These are phyloP conservation scores for Sciurus vulgaris DNA, from an alignment of 2,797 vertebrate genomes.

Conservation along the genomic window DNA sequence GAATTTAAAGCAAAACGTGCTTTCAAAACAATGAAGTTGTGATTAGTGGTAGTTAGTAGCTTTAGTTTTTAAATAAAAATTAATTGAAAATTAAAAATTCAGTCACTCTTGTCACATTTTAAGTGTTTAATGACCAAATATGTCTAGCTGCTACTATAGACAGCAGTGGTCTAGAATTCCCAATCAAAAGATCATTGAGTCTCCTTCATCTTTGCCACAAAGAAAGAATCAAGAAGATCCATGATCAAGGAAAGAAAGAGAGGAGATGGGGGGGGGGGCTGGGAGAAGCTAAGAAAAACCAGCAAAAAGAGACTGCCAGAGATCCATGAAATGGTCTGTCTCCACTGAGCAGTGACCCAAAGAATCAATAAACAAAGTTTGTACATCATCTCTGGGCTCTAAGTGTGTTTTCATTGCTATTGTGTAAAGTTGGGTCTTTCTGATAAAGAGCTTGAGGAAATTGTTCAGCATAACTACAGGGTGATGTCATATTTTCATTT, in stretches of 20 bases:
- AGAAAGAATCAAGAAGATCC: not conserved
- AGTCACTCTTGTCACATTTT: not conserved
- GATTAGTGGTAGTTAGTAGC: not conserved
- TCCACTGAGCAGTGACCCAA: not conserved
- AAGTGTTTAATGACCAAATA: not conserved
- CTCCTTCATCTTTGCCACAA: not conserved
- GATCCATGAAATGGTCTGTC: not conserved
- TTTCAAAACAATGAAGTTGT: not conserved
- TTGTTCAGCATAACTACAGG: not conserved
- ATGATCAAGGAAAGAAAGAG: not conserved
- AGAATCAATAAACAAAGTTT: not conserved
- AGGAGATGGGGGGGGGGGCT: not conserved
- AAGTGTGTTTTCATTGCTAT: not conserved
- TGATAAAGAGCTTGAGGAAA: not conserved
- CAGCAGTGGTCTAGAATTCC: not conserved
- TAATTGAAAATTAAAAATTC: not conserved
- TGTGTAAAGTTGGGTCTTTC: not conserved
- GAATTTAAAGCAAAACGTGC: not conserved
- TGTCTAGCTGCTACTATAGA: not conserved
- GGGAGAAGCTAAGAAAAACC: not conserved
- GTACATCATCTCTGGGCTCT: not conserved
- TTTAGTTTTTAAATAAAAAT: conserved; percentile 26
- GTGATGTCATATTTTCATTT: not conserved
- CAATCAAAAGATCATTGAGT: not conserved
- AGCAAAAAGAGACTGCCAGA: not conserved